Evolutionary conservation across 1,140 invertebrate species (phyloP), one percentile per base, ranked within the genome.

Genomic region (Platyscapa corneri): DNA sequence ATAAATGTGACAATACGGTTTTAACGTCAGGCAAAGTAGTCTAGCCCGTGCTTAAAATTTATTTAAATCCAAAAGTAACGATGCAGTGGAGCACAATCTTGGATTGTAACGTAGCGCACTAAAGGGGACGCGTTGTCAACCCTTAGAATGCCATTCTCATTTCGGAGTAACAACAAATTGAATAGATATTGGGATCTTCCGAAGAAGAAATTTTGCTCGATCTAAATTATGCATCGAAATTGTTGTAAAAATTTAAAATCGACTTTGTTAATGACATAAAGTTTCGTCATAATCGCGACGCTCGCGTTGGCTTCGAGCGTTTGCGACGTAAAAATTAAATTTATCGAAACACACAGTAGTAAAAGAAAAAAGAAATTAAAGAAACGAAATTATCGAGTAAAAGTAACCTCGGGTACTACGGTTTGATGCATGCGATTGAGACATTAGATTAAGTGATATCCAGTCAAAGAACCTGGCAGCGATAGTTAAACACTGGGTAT

Each of bases 1-100:
- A 76, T 56, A 80, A 87, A 84, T 56, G 82, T 77, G 81, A 80
- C 82, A 82, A 74, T 86, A 65, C 64, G 70, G 79, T 56, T 87
- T 86, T 81, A 77, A 37, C 77, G 60, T 20, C 78, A 49, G 53
- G 65, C 34, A n/a, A 72, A 76, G 81, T n/a, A n/a, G 72, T 34
- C 20, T 74, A 37, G 39, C 16, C 49, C 49, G 23, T 60, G 8
- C 12, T 8, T 74, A 60, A 12, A n/a, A 39, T 74, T 49, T 37
- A 39, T 74, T 27, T 60, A 14, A 60, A 56, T 74, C 12, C 49
- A 74, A 39, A 27, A 46, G n/a, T 49, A 20, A 39, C 20, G 20
- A 56, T 72, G n/a, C 20, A 60, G n/a, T n/a, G n/a, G 3, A 27
- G 18, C 49, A n/a, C 65, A 49, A 65, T 42, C 16, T 30, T 56